Percentiles rank a stretch among this genome's conserved stretches.
Conservation (phyloP, 1,140 invertebrate genomes). For the Ips typographus region DNA sequence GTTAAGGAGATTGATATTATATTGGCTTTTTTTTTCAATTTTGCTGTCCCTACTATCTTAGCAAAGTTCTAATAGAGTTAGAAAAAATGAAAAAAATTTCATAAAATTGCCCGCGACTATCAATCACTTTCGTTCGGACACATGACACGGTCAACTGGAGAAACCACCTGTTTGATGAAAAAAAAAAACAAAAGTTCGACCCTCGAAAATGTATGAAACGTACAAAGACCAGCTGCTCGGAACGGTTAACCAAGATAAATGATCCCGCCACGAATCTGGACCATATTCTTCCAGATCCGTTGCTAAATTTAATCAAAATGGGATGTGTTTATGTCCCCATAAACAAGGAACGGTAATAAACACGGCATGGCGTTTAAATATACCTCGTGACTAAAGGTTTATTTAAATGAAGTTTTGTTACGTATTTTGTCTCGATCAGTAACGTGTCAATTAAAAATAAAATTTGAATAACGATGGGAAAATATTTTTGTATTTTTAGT, state of each 20-base stretch:
- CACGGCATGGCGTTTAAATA: slow-evolving; percentile 8
- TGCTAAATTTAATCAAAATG: slow-evolving; percentile 15
- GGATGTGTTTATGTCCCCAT: slow-evolving; percentile 15
- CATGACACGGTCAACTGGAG: too few relatives aligned
- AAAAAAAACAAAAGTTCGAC: neutral
- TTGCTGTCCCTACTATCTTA: too few relatives aligned
- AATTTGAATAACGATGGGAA: too few relatives aligned
- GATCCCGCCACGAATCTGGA: neutral
- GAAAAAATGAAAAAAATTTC: too few relatives aligned
- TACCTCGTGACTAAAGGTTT: slow-evolving; percentile 3
- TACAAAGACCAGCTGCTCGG: neutral
- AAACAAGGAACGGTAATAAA: slow-evolving; percentile 11
- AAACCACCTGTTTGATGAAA: too few relatives aligned
- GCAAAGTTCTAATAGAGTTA: too few relatives aligned
- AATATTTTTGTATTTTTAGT: too few relatives aligned
- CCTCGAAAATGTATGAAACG: neutral
- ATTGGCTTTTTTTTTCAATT: too few relatives aligned
- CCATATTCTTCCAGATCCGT: slow-evolving; percentile 12
- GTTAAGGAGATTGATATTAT: too few relatives aligned
- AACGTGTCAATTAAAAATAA: too few relatives aligned
- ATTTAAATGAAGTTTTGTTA: slow-evolving; percentile 7
- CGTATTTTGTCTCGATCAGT: neutral
- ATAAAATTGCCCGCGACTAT: too few relatives aligned
- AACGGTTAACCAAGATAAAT: slow-evolving; percentile 13
- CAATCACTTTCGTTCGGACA: too few relatives aligned